Evolutionary conservation across 2,888 invertebrate species (phyloP), one percentile per base, ranked within the genome.

Genomic region (Acanthacorydalis orientalis): DNA sequence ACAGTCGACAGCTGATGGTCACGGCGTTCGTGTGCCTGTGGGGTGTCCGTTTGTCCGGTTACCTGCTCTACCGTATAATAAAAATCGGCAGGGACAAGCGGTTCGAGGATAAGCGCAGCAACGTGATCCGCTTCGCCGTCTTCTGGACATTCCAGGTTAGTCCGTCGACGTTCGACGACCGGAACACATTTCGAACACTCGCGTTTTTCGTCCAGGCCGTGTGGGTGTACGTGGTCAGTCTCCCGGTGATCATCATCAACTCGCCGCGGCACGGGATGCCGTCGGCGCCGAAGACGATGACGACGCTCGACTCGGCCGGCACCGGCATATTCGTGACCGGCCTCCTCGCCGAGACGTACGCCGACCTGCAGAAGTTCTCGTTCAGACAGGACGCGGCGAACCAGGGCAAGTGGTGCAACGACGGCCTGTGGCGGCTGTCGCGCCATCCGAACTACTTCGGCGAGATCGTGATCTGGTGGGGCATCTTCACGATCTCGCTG

Each of bases 391-490:
- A 92, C 64, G 85, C 89, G 1, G 74, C 74, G 0, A 93, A 93
- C 63, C 83, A 86, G 63, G 91, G 91, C 32, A 86, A 84, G 64
- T 92, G 90, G 83, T 92, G 92, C 64, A 88, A 90, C 60, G 87
- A 86, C 58, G 91, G 83, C 3, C 66, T 89, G 9, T 93, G 92
- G 92, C 76, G 83, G 37, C 64, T 89, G 40, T 91, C 91, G 0
- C 73, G 93, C 51, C 92, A 93, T 67, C 93, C 93, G 0, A 93
- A 93, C 64, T 93, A 92, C 62, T 92, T 93, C 61, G 93, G 93
- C 0, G 93, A 93, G 68, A 87, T 92, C 10, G 75, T 89, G 0
- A 73, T 93, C 12, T 91, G 93, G 92, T 87, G 91, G 85, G 91
- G 93, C 4, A 82, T 92, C 56, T 92, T 92, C 61, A 78, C 87